These are phyloP conservation scores for Catotricha subobsoleta DNA, from an alignment of 2,888 invertebrate genomes.

Conservation along the genomic window DNA sequence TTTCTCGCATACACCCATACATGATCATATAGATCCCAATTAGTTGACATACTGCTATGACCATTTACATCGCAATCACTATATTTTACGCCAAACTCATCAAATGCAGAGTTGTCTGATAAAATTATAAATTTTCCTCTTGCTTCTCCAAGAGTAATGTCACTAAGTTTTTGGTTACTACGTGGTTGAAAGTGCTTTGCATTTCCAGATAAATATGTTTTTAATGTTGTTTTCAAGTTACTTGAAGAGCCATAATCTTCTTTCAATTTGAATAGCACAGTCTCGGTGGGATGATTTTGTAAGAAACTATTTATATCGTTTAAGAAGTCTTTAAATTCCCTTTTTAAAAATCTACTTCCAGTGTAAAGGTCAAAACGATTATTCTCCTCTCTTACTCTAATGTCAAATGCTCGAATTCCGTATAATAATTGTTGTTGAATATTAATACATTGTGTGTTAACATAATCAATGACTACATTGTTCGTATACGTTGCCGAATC, in stretches of 20 bases:
- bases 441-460: neutral
- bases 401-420: constrained; percentile 3
- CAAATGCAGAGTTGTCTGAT: neutral
- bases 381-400: neutral
- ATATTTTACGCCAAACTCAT: constrained; percentile 1
- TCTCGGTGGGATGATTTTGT: neutral
- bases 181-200: no score
- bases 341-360: neutral
- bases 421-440: neutral
- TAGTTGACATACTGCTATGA: neutral
- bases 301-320: neutral
- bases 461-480: neutral
- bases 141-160: neutral
- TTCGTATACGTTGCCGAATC: neutral
- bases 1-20: neutral
- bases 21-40: neutral
- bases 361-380: neutral
- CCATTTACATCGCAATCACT: neutral
- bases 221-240: neutral
- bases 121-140: constrained; percentile 4
- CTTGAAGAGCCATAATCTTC: neutral
- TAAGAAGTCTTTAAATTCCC: neutral
- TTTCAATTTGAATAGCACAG: constrained; percentile 4
- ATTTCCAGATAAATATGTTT: neutral
- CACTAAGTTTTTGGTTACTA: no score